phyloP scores from a whole-genome alignment of 2,797 vertebrate species.

The Sphenopsis melanotis region DNA sequence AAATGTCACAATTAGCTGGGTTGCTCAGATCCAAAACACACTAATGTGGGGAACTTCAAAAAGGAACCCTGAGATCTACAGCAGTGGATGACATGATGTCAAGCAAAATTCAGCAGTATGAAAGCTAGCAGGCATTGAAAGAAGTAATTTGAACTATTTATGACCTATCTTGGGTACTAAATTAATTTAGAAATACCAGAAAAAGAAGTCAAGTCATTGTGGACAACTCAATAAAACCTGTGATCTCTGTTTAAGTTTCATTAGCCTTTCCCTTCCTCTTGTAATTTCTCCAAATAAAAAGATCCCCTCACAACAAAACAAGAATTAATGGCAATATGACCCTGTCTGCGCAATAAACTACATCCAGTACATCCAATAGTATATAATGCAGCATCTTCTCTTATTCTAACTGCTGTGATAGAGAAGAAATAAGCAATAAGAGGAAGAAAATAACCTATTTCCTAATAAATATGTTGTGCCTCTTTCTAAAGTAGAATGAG shows the following conservation, averaged over 20 bases:
- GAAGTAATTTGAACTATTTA: background rate
- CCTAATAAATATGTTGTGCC: background rate
- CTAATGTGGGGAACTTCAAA: background rate
- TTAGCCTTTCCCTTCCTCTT: background rate
- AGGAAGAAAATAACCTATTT: background rate
- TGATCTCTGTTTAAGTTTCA: background rate
- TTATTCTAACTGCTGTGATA: background rate
- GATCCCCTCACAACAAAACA: background rate
- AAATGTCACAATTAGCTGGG: background rate
- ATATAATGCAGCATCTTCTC: background rate
- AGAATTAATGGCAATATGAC: background rate
- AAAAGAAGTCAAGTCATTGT: background rate
- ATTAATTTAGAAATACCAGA: background rate
- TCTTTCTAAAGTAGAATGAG: background rate
- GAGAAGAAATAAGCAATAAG: background rate
- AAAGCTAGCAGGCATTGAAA: background rate
- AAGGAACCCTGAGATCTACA: background rate
- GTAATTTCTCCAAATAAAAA: background rate
- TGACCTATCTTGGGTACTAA: background rate
- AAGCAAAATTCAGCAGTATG: background rate
- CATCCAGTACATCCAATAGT: background rate
- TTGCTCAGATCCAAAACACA: background rate
- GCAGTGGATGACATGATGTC: background rate
- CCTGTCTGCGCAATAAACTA: background rate
- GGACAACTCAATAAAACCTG: background rate